Conservation (phyloP, 2,113 vertebrate genomes). For the Terrapene triunguis region DNA sequence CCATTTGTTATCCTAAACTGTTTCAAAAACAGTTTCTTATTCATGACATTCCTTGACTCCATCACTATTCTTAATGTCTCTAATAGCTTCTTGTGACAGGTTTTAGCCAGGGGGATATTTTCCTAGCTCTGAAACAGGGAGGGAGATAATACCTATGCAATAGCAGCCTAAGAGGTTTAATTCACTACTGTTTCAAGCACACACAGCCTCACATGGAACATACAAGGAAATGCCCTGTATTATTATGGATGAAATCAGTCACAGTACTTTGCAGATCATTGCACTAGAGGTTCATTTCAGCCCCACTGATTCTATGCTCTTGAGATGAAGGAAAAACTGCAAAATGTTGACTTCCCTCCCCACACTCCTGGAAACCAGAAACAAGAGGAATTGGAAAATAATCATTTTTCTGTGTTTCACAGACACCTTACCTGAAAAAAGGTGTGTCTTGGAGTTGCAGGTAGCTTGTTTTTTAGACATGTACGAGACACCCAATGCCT, state of each 20-base stretch:
- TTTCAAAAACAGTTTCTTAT: not conserved
- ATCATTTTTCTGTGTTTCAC: not conserved
- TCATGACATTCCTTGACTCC: not conserved
- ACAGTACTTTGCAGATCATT: rapidly evolving
- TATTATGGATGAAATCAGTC: not conserved
- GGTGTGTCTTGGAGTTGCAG: not conserved
- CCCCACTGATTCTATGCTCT: not conserved
- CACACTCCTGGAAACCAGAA: not conserved
- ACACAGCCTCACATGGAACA: not conserved
- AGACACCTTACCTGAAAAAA: rapidly evolving
- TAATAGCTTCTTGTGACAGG: not conserved
- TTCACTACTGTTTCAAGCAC: not conserved
- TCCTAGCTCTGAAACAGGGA: not conserved
- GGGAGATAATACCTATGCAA: not conserved
- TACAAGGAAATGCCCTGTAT: not conserved
- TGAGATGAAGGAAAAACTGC: constrained; percentile 3
- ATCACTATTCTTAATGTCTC: not conserved
- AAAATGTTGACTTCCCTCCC: not conserved
- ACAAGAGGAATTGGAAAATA: not conserved
- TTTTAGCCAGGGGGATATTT: not conserved
- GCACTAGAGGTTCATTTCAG: not conserved
- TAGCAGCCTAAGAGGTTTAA: not conserved
- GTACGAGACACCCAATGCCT: not conserved
- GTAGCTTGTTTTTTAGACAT: not conserved
- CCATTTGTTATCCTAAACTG: not conserved